A percentile compares a stretch with the other conserved stretches of the same genome.
These are phyloP conservation scores for Petrolisthes manimaculis DNA, from an alignment of 2,888 invertebrate genomes.

Conservation along the genomic window DNA sequence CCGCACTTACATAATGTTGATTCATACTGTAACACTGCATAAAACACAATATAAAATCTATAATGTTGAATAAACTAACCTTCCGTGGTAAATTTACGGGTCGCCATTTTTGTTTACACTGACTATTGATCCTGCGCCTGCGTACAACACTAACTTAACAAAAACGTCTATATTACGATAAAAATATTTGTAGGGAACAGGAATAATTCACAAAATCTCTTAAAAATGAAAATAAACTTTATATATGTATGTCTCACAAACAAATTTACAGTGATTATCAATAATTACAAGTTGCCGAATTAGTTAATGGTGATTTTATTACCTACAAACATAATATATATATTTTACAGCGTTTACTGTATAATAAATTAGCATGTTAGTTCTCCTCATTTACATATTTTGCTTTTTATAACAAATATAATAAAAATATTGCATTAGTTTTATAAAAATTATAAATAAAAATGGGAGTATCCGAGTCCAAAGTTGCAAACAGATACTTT, in stretches of 20 bases:
- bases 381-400: too few species aligned
- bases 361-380: too few species aligned
- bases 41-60: not conserved
- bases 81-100: constrained; percentile 46
- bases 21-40: too few species aligned
- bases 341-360: too few species aligned
- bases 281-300: not conserved
- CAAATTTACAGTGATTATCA: not conserved
- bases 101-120: constrained; percentile 57
- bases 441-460: too few species aligned
- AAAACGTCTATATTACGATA: not conserved
- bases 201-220: not conserved
- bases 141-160: not conserved
- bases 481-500: too few species aligned
- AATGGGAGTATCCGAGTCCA: too few species aligned
- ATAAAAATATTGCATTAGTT: too few species aligned
- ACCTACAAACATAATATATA: too few species aligned
- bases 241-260: not conserved
- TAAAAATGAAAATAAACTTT: not conserved
- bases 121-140: constrained; percentile 30
- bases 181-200: not conserved
- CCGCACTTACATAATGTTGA: not conserved
- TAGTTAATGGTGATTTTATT: too few species aligned
- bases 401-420: too few species aligned
- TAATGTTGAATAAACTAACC: constrained; percentile 13